Percentiles rank a stretch among this genome's conserved stretches.
Conservation (phyloP, 2,113 vertebrate genomes). For the Noctilio leporinus region DNA sequence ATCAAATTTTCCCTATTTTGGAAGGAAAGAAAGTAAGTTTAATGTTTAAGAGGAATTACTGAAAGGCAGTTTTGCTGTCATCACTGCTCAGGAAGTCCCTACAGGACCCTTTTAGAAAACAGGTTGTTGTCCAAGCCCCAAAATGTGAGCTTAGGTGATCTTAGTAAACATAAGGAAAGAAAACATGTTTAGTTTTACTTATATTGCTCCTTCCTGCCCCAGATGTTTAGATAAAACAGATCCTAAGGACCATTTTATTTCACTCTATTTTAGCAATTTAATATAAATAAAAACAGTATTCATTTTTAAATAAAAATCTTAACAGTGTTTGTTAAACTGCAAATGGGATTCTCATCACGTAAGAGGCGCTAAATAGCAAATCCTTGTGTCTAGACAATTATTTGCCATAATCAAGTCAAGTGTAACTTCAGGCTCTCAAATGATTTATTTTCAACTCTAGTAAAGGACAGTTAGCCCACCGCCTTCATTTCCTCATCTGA, state of each 20-base stretch:
- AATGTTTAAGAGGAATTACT: neutral
- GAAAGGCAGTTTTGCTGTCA: neutral
- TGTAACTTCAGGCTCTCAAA: neutral
- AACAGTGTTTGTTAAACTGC: slow-evolving; percentile 14
- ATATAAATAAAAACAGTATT: slow-evolving; percentile 2
- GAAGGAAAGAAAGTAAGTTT: neutral
- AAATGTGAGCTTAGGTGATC: neutral
- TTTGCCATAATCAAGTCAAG: neutral
- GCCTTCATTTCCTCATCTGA: slow-evolving; percentile 60
- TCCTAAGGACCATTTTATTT: neutral
- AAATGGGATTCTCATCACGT: neutral
- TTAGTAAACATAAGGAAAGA: neutral
- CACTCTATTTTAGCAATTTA: neutral
- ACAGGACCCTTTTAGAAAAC: neutral
- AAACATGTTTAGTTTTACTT: neutral
- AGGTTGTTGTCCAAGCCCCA: neutral
- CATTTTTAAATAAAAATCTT: slow-evolving; percentile 8
- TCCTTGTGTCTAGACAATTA: neutral
- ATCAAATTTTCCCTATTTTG: neutral
- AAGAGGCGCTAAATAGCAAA: neutral
- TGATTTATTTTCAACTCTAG: neutral
- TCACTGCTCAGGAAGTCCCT: neutral
- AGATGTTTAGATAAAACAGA: neutral
- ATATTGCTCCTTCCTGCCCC: neutral
- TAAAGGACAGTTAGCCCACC: neutral